phyloP scores from a whole-genome alignment of 2,888 invertebrate genomes.

The Cataglyphis rosenhaueri region DNA sequence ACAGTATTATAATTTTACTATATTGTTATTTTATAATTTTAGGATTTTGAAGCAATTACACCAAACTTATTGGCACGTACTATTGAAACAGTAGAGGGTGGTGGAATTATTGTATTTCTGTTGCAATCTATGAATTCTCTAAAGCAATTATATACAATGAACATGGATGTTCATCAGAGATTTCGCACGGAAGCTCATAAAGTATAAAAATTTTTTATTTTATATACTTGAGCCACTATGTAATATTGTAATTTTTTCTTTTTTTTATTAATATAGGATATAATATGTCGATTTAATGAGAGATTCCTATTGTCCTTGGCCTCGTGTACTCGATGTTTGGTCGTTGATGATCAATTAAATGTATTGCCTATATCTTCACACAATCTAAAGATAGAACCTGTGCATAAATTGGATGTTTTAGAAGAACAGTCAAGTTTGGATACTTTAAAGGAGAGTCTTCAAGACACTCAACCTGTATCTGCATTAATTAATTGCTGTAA shows the following conservation, averaged over 20 bases:
- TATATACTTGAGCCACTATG: not conserved
- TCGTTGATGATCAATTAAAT: slow-evolving; percentile 97
- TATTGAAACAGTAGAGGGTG: slow-evolving; percentile 99
- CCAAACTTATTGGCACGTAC: slow-evolving; percentile 98
- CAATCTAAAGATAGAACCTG: slow-evolving; percentile 92
- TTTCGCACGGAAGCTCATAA: slow-evolving; percentile 98
- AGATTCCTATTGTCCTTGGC: slow-evolving; percentile 96
- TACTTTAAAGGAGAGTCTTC: slow-evolving; percentile 92
- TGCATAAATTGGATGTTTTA: slow-evolving; percentile 87
- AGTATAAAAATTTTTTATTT: slow-evolving; percentile 60
- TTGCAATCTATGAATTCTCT: slow-evolving; percentile 94
- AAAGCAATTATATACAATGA: slow-evolving; percentile 97
- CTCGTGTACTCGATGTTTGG: slow-evolving; percentile 94
- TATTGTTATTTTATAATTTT: slow-evolving; percentile 64
- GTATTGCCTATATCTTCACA: slow-evolving; percentile 97
- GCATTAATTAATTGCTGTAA: slow-evolving; percentile 94
- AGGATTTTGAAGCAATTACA: slow-evolving; percentile 99
- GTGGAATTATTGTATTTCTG: slow-evolving; percentile 96
- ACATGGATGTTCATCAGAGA: slow-evolving; percentile 99
- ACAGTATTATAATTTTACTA: not conserved
- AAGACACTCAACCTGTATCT: slow-evolving; percentile 97
- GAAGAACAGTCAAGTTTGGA: slow-evolving; percentile 89
- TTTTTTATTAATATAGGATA: slow-evolving; percentile 85
- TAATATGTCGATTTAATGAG: slow-evolving; percentile 98
- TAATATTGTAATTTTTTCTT: not conserved